These are phyloP conservation scores for Crenuchus spilurus DNA, from an alignment of 2,797 vertebrate genomes.

Conservation along the genomic window DNA sequence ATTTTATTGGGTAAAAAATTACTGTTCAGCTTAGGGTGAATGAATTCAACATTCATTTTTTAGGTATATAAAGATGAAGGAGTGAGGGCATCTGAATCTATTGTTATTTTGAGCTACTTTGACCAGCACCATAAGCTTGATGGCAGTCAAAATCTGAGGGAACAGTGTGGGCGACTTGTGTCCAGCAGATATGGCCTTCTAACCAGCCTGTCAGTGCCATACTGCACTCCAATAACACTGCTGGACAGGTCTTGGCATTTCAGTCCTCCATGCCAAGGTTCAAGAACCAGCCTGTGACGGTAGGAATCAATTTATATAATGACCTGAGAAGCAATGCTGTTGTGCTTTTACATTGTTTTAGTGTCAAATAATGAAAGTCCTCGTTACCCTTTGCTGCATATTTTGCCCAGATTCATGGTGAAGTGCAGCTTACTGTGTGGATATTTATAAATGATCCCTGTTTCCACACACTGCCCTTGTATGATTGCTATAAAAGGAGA, in stretches of 20 bases:
- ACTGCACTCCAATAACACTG: neutral
- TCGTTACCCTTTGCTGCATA: conserved; percentile 14
- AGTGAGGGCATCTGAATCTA: too few relatives aligned
- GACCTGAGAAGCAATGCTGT: conserved; percentile 16
- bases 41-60: too few relatives aligned
- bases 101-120: neutral
- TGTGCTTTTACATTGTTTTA: conserved; percentile 4
- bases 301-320: conserved; percentile 10
- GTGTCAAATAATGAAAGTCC: neutral
- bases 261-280: conserved; percentile 10
- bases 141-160: neutral
- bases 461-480: conserved; percentile 4
- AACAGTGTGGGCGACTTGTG: neutral
- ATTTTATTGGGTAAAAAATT: too few relatives aligned
- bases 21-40: too few relatives aligned
- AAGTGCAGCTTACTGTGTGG: conserved; percentile 15
- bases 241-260: conserved; percentile 11
- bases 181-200: conserved; percentile 5
- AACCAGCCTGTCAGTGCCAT: neutral
- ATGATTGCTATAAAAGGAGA: neutral
- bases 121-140: neutral
- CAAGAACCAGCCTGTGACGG: neutral
- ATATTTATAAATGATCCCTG: conserved; percentile 17
- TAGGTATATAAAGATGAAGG: neutral
- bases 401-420: conserved; percentile 9